Conservation (phyloP, 1,140 invertebrate species). For the Idris sp. region DNA sequence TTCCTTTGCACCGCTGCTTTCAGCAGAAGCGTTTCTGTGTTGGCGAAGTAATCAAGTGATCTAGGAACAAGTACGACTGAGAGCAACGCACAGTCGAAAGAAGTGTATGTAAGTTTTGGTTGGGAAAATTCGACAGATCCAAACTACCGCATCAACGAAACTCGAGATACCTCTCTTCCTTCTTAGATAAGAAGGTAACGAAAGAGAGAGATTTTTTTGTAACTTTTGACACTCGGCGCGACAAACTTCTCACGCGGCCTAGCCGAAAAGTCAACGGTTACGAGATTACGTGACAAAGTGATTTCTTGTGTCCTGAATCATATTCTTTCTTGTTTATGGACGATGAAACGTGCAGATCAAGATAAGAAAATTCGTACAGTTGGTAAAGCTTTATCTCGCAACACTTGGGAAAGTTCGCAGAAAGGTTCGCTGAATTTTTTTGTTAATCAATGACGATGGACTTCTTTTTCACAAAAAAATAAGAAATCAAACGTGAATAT, state of each 20-base stretch:
- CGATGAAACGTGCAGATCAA: conserved; percentile 15
- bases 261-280: conserved; percentile 61
- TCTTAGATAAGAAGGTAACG: conserved; percentile 11
- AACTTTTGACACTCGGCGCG: conserved; percentile 29
- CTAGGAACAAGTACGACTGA: conserved; percentile 63
- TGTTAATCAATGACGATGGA: conserved; percentile 2
- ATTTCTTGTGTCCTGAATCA: conserved; percentile 68
- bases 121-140: conserved; percentile 36
- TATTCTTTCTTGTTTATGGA: conserved; percentile 34
- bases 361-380: conserved; percentile 23
- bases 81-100: conserved; percentile 32
- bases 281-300: conserved; percentile 64
- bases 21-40: conserved; percentile 73
- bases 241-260: conserved; percentile 36
- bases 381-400: conserved; percentile 12
- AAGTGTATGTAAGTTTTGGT: conserved; percentile 20
- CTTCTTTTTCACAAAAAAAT: not conserved
- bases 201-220: conserved; percentile 14
- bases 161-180: conserved; percentile 24
- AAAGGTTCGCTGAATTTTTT: conserved; percentile 9
- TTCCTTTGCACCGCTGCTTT: conserved; percentile 63
- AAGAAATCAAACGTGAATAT: too few relatives aligned
- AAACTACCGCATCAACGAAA: conserved; percentile 16
- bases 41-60: conserved; percentile 72
- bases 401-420: conserved; percentile 22